phyloP scores from a whole-genome alignment of 1,140 invertebrate species.

The Pemphigus obesinymphae region DNA sequence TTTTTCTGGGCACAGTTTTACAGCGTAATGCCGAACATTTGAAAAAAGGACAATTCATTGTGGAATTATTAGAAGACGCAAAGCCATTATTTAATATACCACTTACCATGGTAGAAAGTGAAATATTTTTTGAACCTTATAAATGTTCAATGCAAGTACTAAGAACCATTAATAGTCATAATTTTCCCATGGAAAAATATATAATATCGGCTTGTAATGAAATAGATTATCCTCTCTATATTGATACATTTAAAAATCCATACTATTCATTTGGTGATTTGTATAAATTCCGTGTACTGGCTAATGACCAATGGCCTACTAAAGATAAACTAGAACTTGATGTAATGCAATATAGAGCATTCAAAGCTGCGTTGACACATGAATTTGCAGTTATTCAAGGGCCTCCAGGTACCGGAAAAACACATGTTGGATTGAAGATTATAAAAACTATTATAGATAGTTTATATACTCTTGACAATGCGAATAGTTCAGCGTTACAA shows the following conservation, averaged over 20 bases:
- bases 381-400: conserved; percentile 74
- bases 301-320: conserved; percentile 51
- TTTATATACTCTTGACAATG: too few relatives aligned
- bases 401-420: conserved; percentile 77
- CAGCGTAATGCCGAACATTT: conserved; percentile 54
- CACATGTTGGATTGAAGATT: conserved; percentile 67
- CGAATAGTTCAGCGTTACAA: conserved; percentile 24
- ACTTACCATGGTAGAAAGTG: conserved; percentile 62
- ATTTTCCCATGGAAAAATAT: conserved; percentile 63
- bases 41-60: conserved; percentile 54
- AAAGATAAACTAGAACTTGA: conserved; percentile 54
- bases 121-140: conserved; percentile 67
- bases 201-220: conserved; percentile 54
- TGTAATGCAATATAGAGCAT: conserved; percentile 58
- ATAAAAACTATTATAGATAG: conserved; percentile 59
- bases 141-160: conserved; percentile 60
- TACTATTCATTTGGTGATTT: not conserved
- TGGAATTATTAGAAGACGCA: conserved; percentile 52
- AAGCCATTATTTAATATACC: conserved; percentile 49
- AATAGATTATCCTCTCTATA: conserved; percentile 44
- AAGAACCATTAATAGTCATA: conserved; percentile 53
- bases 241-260: conserved; percentile 36
- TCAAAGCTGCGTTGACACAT: conserved; percentile 57
- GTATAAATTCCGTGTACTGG: conserved; percentile 43
- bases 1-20: conserved; percentile 63